Conservation (phyloP, 2,888 invertebrate genomes). For the Yponomeuta sedellus region DNA sequence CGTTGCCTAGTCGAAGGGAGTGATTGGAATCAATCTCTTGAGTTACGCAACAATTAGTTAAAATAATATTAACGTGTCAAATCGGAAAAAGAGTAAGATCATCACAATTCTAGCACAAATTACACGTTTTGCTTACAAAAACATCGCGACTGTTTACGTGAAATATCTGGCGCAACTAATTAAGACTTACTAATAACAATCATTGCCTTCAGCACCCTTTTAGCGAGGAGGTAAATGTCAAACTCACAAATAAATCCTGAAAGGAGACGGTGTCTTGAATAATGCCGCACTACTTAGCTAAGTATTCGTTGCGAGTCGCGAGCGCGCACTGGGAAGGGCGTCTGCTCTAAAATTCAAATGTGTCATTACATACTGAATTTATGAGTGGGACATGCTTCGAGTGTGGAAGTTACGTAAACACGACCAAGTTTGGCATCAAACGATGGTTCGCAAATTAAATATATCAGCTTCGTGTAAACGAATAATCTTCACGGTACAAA, state of each 20-base stretch:
- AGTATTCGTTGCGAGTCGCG: not conserved
- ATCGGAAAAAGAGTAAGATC: too few species aligned
- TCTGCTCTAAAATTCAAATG: constrained; percentile 9
- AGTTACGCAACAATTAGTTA: too few species aligned
- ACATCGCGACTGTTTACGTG: too few species aligned
- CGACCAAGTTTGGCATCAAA: not conserved
- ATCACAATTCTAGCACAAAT: not conserved
- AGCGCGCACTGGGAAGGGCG: not conserved
- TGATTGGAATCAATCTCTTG: too few species aligned
- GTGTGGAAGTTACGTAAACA: not conserved
- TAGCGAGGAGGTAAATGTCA: not conserved
- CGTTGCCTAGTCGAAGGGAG: too few species aligned
- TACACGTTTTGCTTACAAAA: not conserved
- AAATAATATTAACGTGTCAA: too few species aligned
- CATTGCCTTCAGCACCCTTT: not conserved
- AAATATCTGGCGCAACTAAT: not conserved
- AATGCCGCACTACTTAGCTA: constrained; percentile 3
- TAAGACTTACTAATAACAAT: not conserved
- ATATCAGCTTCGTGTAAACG: not conserved
- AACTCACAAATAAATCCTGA: not conserved
- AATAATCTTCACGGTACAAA: too few species aligned
- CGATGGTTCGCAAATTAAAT: not conserved
- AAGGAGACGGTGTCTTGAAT: constrained; percentile 1
- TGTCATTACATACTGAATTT: constrained; percentile 11
- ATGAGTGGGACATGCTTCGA: not conserved